Conservation (phyloP, 2,888 invertebrate species). For the Pegoplata infirma region DNA sequence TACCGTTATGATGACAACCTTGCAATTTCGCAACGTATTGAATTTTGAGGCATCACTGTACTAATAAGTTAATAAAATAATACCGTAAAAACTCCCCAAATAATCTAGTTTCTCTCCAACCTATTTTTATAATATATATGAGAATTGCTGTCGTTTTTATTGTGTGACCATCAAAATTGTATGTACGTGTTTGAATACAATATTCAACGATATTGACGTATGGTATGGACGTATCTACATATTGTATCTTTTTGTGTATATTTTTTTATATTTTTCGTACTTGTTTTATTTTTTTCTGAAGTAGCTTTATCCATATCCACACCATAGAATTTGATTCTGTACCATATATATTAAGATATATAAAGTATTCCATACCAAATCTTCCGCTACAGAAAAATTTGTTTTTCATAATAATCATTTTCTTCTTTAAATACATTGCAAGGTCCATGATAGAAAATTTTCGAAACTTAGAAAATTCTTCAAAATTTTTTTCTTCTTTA, state of each 20-base stretch:
- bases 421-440: no score
- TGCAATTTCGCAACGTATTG: no score
- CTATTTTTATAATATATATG: slow-evolving; percentile 5
- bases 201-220: slow-evolving; percentile 35
- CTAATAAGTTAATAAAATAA: no score
- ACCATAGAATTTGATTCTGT: slow-evolving; percentile 4
- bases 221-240: slow-evolving; percentile 15
- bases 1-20: no score
- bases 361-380: not conserved
- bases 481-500: no score
- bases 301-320: slow-evolving; percentile 38
- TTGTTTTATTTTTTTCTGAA: slow-evolving; percentile 30
- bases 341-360: not conserved
- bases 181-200: slow-evolving; percentile 12
- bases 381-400: not conserved
- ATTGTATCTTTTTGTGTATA: slow-evolving; percentile 23
- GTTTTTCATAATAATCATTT: no score
- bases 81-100: no score
- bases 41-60: no score
- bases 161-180: slow-evolving; percentile 52
- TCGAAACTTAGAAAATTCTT: no score
- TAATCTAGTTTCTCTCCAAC: no score
- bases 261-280: slow-evolving; percentile 20
- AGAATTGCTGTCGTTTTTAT: slow-evolving; percentile 36
- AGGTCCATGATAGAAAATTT: no score